A percentile compares a stretch with the other conserved stretches of the same genome.
These are phyloP conservation scores for Anastrepha ludens DNA, from an alignment of 1,140 invertebrate species.

Conservation along the genomic window DNA sequence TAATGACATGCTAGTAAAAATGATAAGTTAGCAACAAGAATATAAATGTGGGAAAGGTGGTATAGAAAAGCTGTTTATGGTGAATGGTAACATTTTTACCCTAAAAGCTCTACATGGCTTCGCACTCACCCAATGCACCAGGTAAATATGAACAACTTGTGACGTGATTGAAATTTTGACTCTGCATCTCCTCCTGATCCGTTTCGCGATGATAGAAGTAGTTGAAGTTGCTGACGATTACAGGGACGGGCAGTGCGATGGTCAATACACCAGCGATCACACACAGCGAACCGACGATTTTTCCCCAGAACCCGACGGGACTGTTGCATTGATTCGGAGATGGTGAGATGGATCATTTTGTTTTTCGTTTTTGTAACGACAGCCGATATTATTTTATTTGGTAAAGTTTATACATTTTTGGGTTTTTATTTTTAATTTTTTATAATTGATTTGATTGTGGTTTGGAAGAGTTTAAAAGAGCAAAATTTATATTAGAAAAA, in stretches of 20 bases:
- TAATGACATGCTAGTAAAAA: background rate
- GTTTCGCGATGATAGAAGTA: constrained; percentile 99
- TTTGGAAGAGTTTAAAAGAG: constrained; percentile 25
- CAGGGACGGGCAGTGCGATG: constrained; percentile 98
- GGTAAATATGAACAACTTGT: constrained; percentile 97
- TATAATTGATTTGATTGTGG: constrained; percentile 5
- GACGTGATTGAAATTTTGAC: constrained; percentile 97
- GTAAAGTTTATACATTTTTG: background rate
- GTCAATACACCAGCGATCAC: constrained; percentile 99
- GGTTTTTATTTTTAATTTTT: constrained; percentile 2
- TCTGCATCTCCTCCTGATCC: constrained; percentile 98
- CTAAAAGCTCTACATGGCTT: no score
- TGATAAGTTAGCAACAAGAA: background rate
- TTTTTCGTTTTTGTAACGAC: background rate
- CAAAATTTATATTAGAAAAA: constrained; percentile 10
- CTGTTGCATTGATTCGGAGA: constrained; percentile 75
- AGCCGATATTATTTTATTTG: background rate
- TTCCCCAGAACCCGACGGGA: constrained; percentile 99
- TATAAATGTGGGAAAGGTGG: background rate
- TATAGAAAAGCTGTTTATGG: no score
- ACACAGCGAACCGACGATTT: constrained; percentile 98
- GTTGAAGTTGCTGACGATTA: constrained; percentile 99
- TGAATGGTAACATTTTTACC: no score
- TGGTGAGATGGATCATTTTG: background rate
- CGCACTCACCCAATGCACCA: constrained; percentile 86